Evolutionary conservation across 2,888 invertebrate genomes (phyloP).

Genomic region (Pelosia muscerda): DNA sequence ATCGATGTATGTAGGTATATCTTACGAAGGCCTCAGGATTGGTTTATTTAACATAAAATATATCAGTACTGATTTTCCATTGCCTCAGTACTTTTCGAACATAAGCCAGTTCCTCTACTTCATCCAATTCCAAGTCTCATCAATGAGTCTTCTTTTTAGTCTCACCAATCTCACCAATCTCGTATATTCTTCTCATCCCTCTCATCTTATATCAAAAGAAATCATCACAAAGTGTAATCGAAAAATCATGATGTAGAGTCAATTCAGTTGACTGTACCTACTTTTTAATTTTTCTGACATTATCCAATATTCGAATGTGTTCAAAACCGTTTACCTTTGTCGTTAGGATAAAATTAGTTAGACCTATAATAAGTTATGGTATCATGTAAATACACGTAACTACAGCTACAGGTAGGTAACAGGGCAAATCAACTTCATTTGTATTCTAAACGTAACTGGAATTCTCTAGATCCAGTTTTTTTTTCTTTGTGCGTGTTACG

Average conservation of each 20-base stretch:
- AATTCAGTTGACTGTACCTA: not conserved
- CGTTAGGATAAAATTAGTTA: too few species aligned
- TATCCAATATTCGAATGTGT: too few species aligned
- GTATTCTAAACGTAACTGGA: not conserved
- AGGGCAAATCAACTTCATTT: not conserved
- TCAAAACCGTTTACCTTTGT: too few species aligned
- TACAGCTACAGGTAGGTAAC: not conserved
- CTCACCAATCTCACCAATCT: not conserved
- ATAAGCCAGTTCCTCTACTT: not conserved
- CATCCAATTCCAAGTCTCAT: not conserved
- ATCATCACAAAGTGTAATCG: not conserved
- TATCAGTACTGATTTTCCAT: not conserved
- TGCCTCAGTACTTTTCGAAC: not conserved
- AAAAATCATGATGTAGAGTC: not conserved
- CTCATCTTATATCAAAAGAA: not conserved
- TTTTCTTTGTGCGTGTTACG: not conserved
- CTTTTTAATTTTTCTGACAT: not conserved
- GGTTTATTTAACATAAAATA: too few species aligned
- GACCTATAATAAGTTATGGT: not conserved
- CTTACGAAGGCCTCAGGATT: too few species aligned
- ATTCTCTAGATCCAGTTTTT: not conserved
- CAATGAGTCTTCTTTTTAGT: not conserved
- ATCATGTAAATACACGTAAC: not conserved
- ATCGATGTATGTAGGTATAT: too few species aligned
- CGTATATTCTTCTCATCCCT: not conserved